Conservation (phyloP, 2,797 vertebrate genomes). For the Pseudochromis fuscus region DNA sequence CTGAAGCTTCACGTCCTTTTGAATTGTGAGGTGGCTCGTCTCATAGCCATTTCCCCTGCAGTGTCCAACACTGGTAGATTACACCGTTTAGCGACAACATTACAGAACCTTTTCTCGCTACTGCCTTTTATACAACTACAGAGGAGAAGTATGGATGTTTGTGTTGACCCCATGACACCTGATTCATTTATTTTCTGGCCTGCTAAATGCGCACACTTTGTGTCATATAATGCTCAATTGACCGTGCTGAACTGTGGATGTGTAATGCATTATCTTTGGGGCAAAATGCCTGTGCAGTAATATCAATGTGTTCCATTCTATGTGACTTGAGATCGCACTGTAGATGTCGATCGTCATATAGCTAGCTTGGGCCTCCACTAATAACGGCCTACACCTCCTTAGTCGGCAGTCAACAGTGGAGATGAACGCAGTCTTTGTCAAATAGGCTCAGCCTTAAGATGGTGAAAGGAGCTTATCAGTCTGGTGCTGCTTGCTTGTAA, state of each 20-base stretch:
- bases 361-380: conserved; percentile 32
- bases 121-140: conserved; percentile 37
- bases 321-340: conserved; percentile 44
- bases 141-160: conserved; percentile 29
- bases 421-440: conserved; percentile 68
- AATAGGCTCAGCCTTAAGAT: conserved; percentile 67
- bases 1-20: conserved; percentile 58
- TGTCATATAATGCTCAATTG: conserved; percentile 34
- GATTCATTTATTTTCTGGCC: conserved; percentile 29
- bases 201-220: conserved; percentile 36
- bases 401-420: conserved; percentile 57
- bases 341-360: conserved; percentile 47
- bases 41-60: conserved; percentile 56
- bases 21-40: conserved; percentile 65
- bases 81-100: conserved; percentile 57
- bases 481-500: conserved; percentile 73
- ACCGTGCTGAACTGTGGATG: neutral
- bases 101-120: conserved; percentile 16
- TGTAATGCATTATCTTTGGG: conserved; percentile 36
- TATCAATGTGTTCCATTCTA: conserved; percentile 37
- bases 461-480: conserved; percentile 76
- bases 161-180: conserved; percentile 33
- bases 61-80: conserved; percentile 54
- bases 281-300: conserved; percentile 35
- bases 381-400: conserved; percentile 56